A percentile compares a stretch with the other conserved stretches of the same genome.
Evolutionary conservation across 2,888 invertebrate species (phyloP).

Genomic region (Azorinus chamasolen): DNA sequence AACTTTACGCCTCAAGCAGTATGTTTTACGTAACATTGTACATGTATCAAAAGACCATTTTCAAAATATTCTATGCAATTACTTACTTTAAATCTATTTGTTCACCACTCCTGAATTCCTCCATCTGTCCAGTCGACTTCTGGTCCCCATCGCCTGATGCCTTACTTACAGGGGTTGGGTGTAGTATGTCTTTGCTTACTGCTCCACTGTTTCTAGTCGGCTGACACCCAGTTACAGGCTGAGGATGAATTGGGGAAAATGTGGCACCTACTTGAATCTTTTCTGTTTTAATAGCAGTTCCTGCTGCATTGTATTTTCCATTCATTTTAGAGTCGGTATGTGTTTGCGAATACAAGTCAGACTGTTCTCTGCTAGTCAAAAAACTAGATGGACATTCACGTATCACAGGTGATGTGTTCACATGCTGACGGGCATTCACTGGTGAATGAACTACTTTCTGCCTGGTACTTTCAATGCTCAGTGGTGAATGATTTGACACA

Average conservation of each 20-base stretch:
- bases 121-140: too few species aligned
- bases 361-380: not conserved
- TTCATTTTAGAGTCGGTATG: conserved; percentile 4
- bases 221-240: conserved; percentile 72
- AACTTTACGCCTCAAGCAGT: too few species aligned
- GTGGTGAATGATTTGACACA: too few species aligned
- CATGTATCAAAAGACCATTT: too few species aligned
- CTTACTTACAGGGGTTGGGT: conserved; percentile 68
- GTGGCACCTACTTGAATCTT: conserved; percentile 71
- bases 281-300: conserved; percentile 70
- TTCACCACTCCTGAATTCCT: too few species aligned
- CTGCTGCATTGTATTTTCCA: conserved; percentile 16
- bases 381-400: conserved; percentile 42
- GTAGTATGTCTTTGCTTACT: conserved; percentile 67
- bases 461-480: not conserved
- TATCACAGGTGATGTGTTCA: conserved; percentile 54
- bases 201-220: conserved; percentile 48
- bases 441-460: conserved; percentile 50
- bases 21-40: too few species aligned
- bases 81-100: conserved; percentile 59
- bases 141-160: too few species aligned
- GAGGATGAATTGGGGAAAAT: conserved; percentile 81
- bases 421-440: conserved; percentile 35
- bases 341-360: not conserved
- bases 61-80: too few species aligned